Conservation (phyloP, 2,113 vertebrate species). For the Odocoileus virginianus region DNA sequence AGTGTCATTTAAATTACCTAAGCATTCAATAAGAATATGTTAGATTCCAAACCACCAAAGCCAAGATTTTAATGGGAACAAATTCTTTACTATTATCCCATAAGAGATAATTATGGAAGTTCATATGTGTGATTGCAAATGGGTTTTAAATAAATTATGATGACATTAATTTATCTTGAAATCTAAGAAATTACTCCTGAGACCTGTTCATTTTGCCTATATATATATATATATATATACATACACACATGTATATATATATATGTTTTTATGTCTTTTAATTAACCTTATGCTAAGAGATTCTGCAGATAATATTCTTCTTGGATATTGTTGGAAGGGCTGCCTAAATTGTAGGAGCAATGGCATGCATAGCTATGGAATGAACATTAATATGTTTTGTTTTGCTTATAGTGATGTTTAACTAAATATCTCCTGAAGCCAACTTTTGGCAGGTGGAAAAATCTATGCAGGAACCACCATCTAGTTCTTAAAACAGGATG, state of each 20-base stretch:
- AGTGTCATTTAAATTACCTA: background rate
- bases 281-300: background rate
- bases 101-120: background rate
- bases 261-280: background rate
- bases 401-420: background rate
- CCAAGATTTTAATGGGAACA: background rate
- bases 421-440: conserved; percentile 15
- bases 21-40: background rate
- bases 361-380: background rate
- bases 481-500: background rate
- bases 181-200: conserved; percentile 17
- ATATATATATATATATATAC: background rate
- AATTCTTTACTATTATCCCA: background rate
- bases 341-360: background rate
- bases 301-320: background rate
- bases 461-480: background rate
- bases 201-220: background rate
- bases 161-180: conserved; percentile 44
- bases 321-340: background rate
- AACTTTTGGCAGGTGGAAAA: conserved; percentile 50
- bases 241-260: background rate
- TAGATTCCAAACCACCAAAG: background rate
- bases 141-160: conserved; percentile 28
- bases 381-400: background rate
- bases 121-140: background rate